Evolutionary conservation across 2,888 invertebrate genomes (phyloP), one percentile per base, ranked within the genome.

Genomic region (Seira ritae): DNA sequence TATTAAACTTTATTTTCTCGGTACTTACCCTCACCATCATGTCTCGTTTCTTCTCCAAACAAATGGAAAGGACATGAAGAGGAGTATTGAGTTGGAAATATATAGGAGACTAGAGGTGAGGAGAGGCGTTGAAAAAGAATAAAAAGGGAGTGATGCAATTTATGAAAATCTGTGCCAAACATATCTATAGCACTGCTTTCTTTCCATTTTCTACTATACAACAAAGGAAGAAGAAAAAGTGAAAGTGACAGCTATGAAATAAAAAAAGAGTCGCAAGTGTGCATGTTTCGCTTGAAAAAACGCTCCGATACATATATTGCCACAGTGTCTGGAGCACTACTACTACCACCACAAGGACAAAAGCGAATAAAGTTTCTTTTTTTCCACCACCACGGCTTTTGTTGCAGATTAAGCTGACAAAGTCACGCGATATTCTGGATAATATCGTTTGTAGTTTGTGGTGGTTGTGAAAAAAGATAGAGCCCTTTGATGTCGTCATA

Each of bases 101-200:
- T n/a, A n/a, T n/a, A 31, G 31, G 8, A 31, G 31, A 8, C 2
- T 31, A 31, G 31, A 31, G 31, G 31, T 31, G 31, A 31, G 31
- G 31, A 4, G 31, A 31, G 31, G 31, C 31, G 31, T 31, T 31
- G 31, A 31, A 31, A 31, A 31, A 31, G 31, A 31, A 37, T 60
- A 50, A 62, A 71, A 12, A 65, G 65, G 17, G 60, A 67, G 31
- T 31, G 31, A 46, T 37, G 55, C 72, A 55, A 72, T 55, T 72
- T 72, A 31, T 15, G 2, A 74, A 31, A 81, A 75, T 81, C 75
- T 81, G 75, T 70, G 80, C 80, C 75, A 81, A 81, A 62, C 8
- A 2, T 31, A 31, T 2, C 31, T 31, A 2, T 31, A 31, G 31
- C 31, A 20, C 65, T 65, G 19, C 65, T 20, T 65, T 20, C 72